phyloP scores from a whole-genome alignment of 2,888 invertebrate species.

The Chrysolina americana region DNA sequence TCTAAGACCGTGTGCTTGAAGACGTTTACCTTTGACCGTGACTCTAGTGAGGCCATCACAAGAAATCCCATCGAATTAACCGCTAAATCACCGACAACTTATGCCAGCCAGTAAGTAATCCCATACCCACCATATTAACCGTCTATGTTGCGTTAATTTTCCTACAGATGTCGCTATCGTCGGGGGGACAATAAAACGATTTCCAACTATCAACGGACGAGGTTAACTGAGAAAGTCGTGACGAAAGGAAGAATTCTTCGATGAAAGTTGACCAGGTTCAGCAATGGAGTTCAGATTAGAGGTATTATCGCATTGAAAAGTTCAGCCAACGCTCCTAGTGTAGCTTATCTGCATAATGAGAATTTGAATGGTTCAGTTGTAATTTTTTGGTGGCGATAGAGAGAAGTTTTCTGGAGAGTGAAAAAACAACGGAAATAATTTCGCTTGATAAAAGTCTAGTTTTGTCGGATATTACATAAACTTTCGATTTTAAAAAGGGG shows the following conservation, averaged over 20 bases:
- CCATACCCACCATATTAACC: background rate
- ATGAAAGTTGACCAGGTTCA: background rate
- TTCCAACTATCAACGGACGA: conserved; percentile 27
- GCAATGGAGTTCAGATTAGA: background rate
- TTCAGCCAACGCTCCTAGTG: background rate
- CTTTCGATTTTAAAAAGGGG: too few relatives aligned
- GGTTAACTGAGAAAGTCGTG: conserved; percentile 35
- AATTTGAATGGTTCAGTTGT: too few relatives aligned
- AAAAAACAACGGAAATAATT: too few relatives aligned
- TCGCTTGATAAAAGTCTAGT: too few relatives aligned
- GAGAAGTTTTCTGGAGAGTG: too few relatives aligned
- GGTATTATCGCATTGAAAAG: background rate
- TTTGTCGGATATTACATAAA: too few relatives aligned
- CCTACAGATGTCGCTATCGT: conserved; percentile 32
- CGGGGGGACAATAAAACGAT: conserved; percentile 37
- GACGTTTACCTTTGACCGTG: conserved; percentile 21
- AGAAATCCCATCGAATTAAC: conserved; percentile 18
- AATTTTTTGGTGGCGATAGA: too few relatives aligned
- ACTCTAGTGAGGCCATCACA: conserved; percentile 17
- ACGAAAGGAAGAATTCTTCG: conserved; percentile 23
- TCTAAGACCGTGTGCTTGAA: background rate
- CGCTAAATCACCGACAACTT: conserved; percentile 5
- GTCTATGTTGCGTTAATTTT: background rate
- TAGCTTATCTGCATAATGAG: background rate
- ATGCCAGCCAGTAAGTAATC: background rate